A percentile compares a stretch with the other conserved stretches of the same genome.
These are phyloP conservation scores for Melanotaenia maccullochi DNA, from an alignment of 2,797 vertebrate species.

Conservation along the genomic window DNA sequence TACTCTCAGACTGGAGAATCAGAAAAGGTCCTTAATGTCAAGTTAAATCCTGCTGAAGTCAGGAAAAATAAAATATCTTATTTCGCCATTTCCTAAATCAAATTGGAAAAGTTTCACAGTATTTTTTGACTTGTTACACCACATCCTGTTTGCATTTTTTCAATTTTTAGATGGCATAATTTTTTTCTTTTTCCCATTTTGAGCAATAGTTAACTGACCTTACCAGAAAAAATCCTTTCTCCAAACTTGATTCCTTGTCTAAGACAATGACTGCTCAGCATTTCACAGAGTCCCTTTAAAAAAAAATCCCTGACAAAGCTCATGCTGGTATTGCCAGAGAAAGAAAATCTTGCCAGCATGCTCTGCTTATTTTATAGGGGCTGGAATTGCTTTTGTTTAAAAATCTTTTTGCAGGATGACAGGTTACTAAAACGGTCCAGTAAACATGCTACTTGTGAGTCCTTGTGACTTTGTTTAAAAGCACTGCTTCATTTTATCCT, in stretches of 20 bases:
- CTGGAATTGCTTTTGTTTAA: conserved; percentile 59
- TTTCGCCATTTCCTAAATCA: not conserved
- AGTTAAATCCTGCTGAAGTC: not conserved
- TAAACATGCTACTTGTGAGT: conserved; percentile 61
- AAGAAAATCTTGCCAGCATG: not conserved
- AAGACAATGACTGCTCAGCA: not conserved
- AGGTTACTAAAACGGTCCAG: conserved; percentile 52
- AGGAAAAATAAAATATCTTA: not conserved
- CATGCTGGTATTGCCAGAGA: conserved; percentile 5
- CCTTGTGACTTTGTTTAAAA: conserved; percentile 53
- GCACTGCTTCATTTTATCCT: conserved; percentile 33
- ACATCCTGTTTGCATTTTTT: not conserved
- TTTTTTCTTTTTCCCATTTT: not conserved
- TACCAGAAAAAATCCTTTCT: not conserved
- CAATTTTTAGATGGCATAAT: not conserved
- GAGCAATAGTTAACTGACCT: not conserved
- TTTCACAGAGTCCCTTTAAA: not conserved
- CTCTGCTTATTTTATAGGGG: conserved; percentile 49
- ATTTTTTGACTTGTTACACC: not conserved
- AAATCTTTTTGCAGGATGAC: conserved; percentile 45
- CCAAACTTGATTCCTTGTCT: not conserved
- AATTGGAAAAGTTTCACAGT: not conserved
- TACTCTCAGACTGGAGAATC: not conserved
- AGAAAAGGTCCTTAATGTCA: not conserved
- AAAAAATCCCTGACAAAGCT: conserved; percentile 13